A percentile compares a stretch with the other conserved stretches of the same genome.
These are phyloP conservation scores for Callimico goeldii DNA, from an alignment of 2,797 vertebrate species.

Conservation along the genomic window DNA sequence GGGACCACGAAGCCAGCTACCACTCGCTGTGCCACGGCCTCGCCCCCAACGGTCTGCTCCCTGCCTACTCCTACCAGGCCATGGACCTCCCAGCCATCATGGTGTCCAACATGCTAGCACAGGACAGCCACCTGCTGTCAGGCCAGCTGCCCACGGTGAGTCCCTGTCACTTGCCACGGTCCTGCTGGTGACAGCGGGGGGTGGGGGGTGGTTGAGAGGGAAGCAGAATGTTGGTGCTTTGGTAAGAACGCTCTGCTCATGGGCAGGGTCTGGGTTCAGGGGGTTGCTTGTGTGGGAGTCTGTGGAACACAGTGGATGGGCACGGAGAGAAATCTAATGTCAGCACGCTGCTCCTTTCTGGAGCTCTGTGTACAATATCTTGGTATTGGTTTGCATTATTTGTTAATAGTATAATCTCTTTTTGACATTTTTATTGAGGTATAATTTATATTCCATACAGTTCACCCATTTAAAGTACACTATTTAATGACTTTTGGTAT, in stretches of 20 bases:
- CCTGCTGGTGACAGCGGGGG: neutral
- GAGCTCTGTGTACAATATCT: neutral
- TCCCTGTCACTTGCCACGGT: slow-evolving; percentile 55
- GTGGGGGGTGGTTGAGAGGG: neutral
- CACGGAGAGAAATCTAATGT: neutral
- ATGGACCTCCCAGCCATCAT: slow-evolving; percentile 98
- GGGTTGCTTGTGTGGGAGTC: neutral
- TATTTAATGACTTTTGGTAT: neutral
- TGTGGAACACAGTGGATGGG: neutral
- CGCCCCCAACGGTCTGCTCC: slow-evolving; percentile 95
- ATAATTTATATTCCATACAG: neutral
- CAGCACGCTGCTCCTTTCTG: neutral
- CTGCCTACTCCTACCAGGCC: slow-evolving; percentile 95
- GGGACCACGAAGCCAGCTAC: slow-evolving; percentile 97
- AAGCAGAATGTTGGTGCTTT: neutral
- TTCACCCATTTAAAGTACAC: neutral
- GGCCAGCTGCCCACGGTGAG: slow-evolving; percentile 98
- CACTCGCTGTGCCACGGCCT: slow-evolving; percentile 95
- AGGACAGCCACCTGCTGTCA: slow-evolving; percentile 96
- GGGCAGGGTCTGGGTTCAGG: neutral
- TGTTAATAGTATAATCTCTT: neutral
- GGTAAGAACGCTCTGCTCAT: neutral
- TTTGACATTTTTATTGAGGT: neutral
- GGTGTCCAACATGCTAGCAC: slow-evolving; percentile 99
- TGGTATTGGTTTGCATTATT: neutral